These are phyloP conservation scores for Lamproptera curius DNA, from an alignment of 2,888 invertebrate species.

Conservation along the genomic window DNA sequence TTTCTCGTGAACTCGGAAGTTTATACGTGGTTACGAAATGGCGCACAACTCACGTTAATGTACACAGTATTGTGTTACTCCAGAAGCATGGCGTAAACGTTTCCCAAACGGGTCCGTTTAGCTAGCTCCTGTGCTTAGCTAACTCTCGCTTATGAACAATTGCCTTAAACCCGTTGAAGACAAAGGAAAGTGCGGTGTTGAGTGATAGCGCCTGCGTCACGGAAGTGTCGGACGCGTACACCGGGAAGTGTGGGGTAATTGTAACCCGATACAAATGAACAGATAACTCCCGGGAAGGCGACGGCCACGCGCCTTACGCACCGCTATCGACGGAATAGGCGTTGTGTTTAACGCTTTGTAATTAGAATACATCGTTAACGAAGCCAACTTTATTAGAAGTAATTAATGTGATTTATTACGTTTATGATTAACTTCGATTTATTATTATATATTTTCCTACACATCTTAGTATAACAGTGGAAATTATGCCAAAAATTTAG, in stretches of 20 bases:
- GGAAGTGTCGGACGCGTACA: constrained; percentile 39
- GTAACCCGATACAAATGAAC: constrained; percentile 63
- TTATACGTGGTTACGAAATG: no score
- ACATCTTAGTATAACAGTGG: no score
- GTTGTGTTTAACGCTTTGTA: no score
- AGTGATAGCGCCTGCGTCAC: constrained; percentile 9
- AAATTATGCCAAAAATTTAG: no score
- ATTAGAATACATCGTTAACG: no score
- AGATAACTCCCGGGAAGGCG: constrained; percentile 62
- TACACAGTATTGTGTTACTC: no score
- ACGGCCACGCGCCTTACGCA: constrained; percentile 25
- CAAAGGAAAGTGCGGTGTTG: constrained; percentile 9
- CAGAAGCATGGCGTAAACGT: neutral
- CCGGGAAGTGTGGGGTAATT: constrained; percentile 59
- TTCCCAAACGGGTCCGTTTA: neutral
- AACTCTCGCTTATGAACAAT: neutral
- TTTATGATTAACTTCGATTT: no score
- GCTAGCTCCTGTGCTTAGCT: neutral
- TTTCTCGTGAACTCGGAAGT: no score
- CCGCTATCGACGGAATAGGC: constrained; percentile 44
- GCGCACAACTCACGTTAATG: no score
- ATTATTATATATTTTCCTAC: no score
- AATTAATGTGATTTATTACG: no score
- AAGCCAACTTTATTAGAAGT: no score
- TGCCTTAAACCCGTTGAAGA: neutral